These are phyloP conservation scores for Misgurnus anguillicaudatus DNA, from an alignment of 2,113 vertebrate genomes.

Conservation along the genomic window DNA sequence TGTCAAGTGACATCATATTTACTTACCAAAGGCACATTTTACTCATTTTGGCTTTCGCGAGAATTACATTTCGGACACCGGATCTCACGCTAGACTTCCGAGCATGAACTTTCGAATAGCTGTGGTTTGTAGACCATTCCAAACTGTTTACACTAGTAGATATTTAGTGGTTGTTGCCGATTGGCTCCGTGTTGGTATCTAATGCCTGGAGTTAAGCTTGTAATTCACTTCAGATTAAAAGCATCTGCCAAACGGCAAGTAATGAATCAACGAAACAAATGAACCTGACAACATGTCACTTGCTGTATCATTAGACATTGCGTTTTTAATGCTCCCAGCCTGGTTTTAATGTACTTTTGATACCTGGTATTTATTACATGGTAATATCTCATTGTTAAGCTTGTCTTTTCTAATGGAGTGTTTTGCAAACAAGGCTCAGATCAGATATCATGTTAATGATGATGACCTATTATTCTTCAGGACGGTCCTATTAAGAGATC, in stretches of 20 bases:
- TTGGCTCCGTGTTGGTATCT: no score
- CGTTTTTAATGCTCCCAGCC: not conserved
- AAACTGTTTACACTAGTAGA: no score
- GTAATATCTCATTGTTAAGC: not conserved
- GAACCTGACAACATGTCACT: not conserved
- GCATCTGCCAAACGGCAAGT: not conserved
- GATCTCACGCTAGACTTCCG: no score
- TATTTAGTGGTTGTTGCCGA: no score
- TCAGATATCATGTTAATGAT: not conserved
- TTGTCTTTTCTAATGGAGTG: not conserved
- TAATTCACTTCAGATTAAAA: not conserved
- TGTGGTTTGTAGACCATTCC: no score
- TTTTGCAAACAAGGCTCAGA: not conserved
- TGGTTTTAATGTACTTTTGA: not conserved
- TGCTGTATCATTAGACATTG: not conserved
- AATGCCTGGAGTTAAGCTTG: not conserved
- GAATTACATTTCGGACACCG: no score
- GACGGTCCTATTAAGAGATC: not conserved
- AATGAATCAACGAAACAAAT: not conserved
- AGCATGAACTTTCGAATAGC: no score
- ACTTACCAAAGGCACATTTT: not conserved
- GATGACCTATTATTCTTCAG: not conserved
- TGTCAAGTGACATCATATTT: not conserved
- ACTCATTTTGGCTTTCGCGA: not conserved
- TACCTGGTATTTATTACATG: not conserved